Evolutionary conservation across 2,113 vertebrate genomes (phyloP).

Genomic region (Dasyprocta punctata): DNA sequence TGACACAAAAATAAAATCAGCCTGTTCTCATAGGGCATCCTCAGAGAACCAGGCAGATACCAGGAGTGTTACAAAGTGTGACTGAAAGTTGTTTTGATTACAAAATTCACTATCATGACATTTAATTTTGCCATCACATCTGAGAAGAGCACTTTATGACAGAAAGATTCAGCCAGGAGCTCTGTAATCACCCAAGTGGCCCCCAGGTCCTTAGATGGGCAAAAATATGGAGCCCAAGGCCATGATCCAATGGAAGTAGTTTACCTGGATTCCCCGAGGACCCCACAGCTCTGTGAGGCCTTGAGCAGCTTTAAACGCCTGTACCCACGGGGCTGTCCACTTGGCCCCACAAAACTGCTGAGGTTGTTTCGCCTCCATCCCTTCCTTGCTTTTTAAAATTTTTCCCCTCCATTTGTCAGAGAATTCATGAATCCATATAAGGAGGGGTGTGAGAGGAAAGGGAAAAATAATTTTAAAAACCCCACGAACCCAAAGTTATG

Average conservation of each 20-base stretch:
- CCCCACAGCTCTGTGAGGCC: background rate
- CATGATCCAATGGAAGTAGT: background rate
- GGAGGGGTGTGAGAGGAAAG: background rate
- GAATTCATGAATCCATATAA: background rate
- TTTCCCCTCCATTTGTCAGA: background rate
- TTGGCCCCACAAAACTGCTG: background rate
- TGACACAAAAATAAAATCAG: background rate
- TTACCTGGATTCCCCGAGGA: background rate
- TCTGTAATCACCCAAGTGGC: background rate
- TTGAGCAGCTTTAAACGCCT: background rate
- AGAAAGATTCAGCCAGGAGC: background rate
- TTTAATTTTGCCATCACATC: slow-evolving; percentile 10
- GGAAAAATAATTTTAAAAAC: background rate
- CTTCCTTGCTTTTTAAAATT: background rate
- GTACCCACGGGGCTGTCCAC: background rate
- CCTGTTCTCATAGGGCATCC: background rate
- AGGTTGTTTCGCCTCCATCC: background rate
- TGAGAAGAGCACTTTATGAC: background rate
- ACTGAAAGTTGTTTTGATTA: background rate
- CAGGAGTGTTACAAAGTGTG: background rate
- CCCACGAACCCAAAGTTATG: background rate
- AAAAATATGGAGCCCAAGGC: background rate
- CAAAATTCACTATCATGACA: background rate
- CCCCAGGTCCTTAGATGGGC: background rate
- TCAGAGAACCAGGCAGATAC: background rate